Evolutionary conservation across 2,797 vertebrate genomes (phyloP), one percentile per base, ranked within the genome.

Genomic region (Thunnus albacares): DNA sequence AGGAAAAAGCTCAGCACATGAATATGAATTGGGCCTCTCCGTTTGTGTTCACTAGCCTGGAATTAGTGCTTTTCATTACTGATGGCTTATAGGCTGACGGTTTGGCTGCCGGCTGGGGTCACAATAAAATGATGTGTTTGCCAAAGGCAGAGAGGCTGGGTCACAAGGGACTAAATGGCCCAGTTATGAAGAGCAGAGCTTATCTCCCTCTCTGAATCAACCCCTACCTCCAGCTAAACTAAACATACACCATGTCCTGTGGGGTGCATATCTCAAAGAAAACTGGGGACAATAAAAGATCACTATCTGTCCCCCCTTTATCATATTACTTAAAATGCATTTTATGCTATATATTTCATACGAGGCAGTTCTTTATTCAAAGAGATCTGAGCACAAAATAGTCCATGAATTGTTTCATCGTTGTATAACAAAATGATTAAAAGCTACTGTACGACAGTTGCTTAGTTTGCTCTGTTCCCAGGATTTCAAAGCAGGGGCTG

Each of bases 21-120:
- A 89, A 93, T 92, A 90, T 89, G 87, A 92, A 93, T 84, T 78
- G 78, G 65, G 24, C 55, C 62, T 80, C 73, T 90, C 65, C 70
- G 63, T 89, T 89, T 90, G 86, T 88, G 80, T 86, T 90, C 87
- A 85, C 77, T 49, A 84, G 90, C 79, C 90, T 92, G 89, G 90
- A 95, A 94, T 95, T 94, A 94, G 90, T 86, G 87, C 88, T 93
- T 95, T 95, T 95, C 94, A 95, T 95, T 93, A 95, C 87, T 81
- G 89, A 90, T 83, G 92, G 93, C 92, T 94, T 90, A 90, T 82
- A 85, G 89, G 79, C 85, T 83, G 89, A 82, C 88, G 92, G 88
- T 90, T 88, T 92, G 91, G 90, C 92, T 89, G 91, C 84, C 56
- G 90, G 86, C 90, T 92, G 87, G 91, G 94, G 94, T 94, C 92